Evolutionary conservation across 2,113 vertebrate genomes (phyloP), one percentile per base, ranked within the genome.

Genomic region (Electrona antarctica): DNA sequence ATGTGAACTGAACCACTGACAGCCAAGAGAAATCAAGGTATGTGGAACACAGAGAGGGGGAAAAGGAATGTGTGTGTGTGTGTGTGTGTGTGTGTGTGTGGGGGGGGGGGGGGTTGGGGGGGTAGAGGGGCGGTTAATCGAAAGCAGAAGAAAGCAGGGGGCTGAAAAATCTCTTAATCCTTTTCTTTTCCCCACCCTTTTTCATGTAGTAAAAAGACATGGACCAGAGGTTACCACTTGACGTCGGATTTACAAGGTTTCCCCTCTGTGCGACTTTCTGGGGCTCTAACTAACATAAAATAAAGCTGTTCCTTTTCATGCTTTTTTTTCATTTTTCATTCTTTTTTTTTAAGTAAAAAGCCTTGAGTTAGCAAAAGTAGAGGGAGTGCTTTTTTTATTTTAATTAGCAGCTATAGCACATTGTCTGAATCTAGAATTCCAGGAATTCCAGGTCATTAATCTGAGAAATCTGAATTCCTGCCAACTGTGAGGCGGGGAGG

Each of bases 371-470:
- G 68, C 47, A 80, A 55, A 66, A 75, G 68, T 63, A 61, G 69
- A 76, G 59, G 77, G 28, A 46, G 58, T 41, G 33, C 33, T 74
- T 51, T 76, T 67, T 73, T 41, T 41, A 4, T 41, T 4, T 41
- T 41, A 41, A 41, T 41, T 41, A 41, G 79, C 90, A 89, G 80
- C 84, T 67, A 21, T 21, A 85, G 74, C 71, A 82, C 74, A 83
- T 87, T 93, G 84, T 93, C 85, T 88, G 82, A 90, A 86, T 83
- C 67, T 77, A 67, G 85, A 81, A 94, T 94, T 92, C 92, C 92
- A 90, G 85, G 91, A 93, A 94, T 94, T 92, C 90, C 90, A 87
- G 70, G 83, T 88, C 87, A 92, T 91, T 93, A 88, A 93, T 91
- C 87, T 88, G 72, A 85, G 86, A 83, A 81, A 91, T 91, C 83